Conservation (phyloP, 2,113 vertebrate species). For the Apus apus region DNA sequence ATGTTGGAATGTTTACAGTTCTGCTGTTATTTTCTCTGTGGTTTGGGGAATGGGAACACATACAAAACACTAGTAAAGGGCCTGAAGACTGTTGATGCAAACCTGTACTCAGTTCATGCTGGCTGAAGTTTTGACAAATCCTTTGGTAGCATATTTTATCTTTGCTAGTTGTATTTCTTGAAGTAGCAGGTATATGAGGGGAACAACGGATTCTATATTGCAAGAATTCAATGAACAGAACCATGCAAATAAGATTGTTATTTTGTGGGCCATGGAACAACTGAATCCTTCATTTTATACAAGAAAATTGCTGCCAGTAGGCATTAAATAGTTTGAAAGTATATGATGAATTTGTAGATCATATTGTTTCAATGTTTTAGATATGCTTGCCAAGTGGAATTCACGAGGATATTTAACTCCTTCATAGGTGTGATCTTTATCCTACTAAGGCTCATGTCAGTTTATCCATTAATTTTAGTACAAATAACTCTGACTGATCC, state of each 20-base stretch:
- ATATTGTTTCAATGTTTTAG: not conserved
- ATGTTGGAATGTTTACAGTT: rapidly evolving
- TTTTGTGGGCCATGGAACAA: not conserved
- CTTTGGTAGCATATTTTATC: not conserved
- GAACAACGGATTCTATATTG: not conserved
- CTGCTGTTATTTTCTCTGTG: not conserved
- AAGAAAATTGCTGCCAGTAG: not conserved
- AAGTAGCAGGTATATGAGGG: rapidly evolving
- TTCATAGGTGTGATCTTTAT: not conserved
- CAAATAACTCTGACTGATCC: not conserved
- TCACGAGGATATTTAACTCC: not conserved
- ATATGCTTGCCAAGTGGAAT: not conserved
- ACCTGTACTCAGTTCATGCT: too few species aligned
- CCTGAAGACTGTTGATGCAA: not conserved
- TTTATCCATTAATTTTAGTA: not conserved
- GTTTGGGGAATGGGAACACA: not conserved
- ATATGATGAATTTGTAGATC: not conserved
- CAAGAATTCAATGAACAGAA: not conserved
- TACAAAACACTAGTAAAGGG: rapidly evolving
- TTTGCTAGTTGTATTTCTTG: not conserved
- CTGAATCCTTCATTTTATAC: not conserved
- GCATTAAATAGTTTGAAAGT: not conserved
- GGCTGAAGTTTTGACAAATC: not conserved
- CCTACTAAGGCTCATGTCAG: rapidly evolving
- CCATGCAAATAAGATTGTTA: not conserved